Conservation (phyloP, 2,888 invertebrate species). For the Dicyrtomina minuta region DNA sequence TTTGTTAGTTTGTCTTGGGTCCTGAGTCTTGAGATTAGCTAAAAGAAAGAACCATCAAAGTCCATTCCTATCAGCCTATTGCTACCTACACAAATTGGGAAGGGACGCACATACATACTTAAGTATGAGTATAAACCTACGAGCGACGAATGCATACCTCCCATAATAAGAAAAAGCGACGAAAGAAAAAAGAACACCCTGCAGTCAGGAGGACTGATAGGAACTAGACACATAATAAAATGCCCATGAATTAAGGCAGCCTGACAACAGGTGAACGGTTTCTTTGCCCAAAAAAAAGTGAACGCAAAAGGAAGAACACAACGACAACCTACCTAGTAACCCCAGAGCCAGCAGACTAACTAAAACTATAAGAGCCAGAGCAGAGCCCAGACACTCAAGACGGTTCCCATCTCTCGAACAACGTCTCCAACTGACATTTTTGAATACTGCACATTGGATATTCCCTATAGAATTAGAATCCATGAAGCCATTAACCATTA, state of each 20-base stretch:
- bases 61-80: neutral
- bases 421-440: too few relatives aligned
- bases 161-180: too few relatives aligned
- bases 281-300: slow-evolving; percentile 19
- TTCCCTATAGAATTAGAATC: too few relatives aligned
- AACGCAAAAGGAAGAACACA: slow-evolving; percentile 13
- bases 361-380: too few relatives aligned
- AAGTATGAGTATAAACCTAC: too few relatives aligned
- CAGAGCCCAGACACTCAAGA: neutral
- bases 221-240: neutral
- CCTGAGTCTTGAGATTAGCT: neutral
- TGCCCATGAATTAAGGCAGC: slow-evolving; percentile 21
- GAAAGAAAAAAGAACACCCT: too few relatives aligned
- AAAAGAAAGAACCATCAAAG: neutral
- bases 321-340: slow-evolving; percentile 24
- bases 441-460: too few relatives aligned
- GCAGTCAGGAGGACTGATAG: too few relatives aligned
- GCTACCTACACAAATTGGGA: neutral
- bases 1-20: neutral
- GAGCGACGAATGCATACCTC: too few relatives aligned
- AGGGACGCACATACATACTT: too few relatives aligned
- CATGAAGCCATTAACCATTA: neutral
- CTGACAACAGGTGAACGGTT: slow-evolving; percentile 21
- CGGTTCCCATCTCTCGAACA: too few relatives aligned
- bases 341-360: neutral